Conservation (phyloP, 2,113 vertebrate genomes). For the Boleophthalmus pectinirostris region DNA sequence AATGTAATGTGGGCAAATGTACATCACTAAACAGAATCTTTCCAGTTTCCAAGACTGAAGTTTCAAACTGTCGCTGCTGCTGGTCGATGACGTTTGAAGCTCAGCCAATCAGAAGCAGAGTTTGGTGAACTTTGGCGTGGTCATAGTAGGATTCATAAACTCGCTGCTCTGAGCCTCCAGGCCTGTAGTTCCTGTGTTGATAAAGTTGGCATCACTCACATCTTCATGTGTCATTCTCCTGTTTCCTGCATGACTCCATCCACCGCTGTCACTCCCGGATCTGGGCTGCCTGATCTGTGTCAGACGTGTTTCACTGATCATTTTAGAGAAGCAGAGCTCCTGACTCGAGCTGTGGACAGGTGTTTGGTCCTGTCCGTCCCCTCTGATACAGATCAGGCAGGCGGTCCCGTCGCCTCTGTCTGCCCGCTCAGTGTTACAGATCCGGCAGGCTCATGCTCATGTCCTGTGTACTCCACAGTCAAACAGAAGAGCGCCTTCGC, state of each 20-base stretch:
- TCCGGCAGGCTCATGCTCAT: constrained; percentile 85
- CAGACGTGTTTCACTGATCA: not conserved
- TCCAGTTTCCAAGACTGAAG: no score
- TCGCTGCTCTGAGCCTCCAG: no score
- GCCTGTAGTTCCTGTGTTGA: no score
- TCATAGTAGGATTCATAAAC: no score
- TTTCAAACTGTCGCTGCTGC: no score
- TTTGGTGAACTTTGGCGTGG: no score
- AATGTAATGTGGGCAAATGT: no score
- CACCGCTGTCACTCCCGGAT: not conserved
- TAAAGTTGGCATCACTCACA: not conserved
- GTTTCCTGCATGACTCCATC: constrained; percentile 13
- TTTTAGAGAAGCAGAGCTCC: no score
- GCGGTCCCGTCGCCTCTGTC: constrained; percentile 29
- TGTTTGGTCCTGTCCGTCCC: not conserved
- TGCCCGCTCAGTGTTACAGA: constrained; percentile 14
- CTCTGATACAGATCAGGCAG: not conserved
- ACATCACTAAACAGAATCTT: no score
- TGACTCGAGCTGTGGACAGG: not conserved
- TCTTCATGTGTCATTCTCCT: not conserved
- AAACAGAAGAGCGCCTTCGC: constrained; percentile 99
- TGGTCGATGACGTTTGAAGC: no score
- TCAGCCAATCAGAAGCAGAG: no score
- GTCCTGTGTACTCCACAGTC: constrained; percentile 90
- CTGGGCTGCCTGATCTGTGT: not conserved